Percentiles rank a stretch among this genome's conserved stretches.
Conservation (phyloP, 2,113 vertebrate genomes). For the Anhinga rufa region DNA sequence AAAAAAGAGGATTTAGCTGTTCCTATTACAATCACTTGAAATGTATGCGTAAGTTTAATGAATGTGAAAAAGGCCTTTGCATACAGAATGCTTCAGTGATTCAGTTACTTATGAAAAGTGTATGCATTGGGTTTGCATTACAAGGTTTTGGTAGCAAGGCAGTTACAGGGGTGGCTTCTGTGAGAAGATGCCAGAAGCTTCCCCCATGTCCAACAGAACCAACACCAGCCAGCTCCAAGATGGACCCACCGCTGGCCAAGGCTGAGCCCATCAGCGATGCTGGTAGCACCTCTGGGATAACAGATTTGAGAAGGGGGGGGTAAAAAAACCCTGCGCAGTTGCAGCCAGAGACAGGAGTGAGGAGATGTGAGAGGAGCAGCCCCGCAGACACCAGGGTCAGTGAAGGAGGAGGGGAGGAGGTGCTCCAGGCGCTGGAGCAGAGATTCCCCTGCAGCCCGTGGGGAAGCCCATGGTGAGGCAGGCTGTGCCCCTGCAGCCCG, state of each 20-base stretch:
- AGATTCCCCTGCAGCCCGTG: background rate
- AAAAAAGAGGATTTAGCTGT: background rate
- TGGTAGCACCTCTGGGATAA: background rate
- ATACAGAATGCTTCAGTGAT: background rate
- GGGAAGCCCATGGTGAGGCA: background rate
- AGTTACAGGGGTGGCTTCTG: background rate
- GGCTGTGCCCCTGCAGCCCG: background rate
- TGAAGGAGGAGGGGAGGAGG: background rate
- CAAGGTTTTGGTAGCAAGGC: background rate
- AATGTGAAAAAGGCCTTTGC: background rate
- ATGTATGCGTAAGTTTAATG: background rate
- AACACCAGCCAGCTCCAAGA: background rate
- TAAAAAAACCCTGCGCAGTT: too few relatives aligned
- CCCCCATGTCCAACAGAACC: background rate
- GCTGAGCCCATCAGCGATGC: too few relatives aligned
- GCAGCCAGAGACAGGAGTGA: background rate
- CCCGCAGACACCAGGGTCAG: too few relatives aligned
- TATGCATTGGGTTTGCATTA: background rate
- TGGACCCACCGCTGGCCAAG: accelerated
- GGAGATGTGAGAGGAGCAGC: background rate
- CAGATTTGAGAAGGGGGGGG: background rate
- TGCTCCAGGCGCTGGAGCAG: background rate
- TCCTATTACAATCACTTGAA: background rate
- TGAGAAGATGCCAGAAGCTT: background rate
- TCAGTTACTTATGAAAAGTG: background rate